These are phyloP conservation scores for Neostethus bicornis DNA, from an alignment of 2,797 vertebrate genomes.

Conservation along the genomic window DNA sequence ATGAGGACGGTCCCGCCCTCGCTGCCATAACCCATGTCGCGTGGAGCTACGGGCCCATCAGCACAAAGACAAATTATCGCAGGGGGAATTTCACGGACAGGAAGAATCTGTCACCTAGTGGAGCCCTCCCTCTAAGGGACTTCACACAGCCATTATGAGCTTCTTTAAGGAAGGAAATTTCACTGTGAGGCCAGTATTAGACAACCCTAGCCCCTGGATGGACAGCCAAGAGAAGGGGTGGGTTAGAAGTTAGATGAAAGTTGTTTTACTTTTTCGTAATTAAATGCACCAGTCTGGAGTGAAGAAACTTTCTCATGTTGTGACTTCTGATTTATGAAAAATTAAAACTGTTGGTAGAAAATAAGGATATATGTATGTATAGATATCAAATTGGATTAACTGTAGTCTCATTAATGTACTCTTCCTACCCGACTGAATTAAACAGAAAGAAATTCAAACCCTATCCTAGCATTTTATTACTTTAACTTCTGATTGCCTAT, in stretches of 20 bases:
- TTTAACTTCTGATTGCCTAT: slow-evolving; percentile 3
- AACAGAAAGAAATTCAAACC: neutral
- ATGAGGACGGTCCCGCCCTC: slow-evolving; percentile 88
- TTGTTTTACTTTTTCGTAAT: slow-evolving; percentile 54
- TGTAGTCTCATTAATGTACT: neutral
- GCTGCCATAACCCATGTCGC: slow-evolving; percentile 84
- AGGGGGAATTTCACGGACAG: slow-evolving; percentile 83
- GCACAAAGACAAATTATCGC: slow-evolving; percentile 94
- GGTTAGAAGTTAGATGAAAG: slow-evolving; percentile 62
- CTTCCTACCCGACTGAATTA: slow-evolving; percentile 12
- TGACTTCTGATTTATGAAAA: too few species aligned
- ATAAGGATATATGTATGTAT: too few species aligned
- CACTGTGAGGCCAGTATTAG: slow-evolving; percentile 62
- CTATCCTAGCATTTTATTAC: neutral
- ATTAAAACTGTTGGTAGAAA: too few species aligned
- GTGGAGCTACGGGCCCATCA: slow-evolving; percentile 86
- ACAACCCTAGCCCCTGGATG: slow-evolving; percentile 59
- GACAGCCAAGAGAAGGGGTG: slow-evolving; percentile 55
- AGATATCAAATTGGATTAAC: too few species aligned
- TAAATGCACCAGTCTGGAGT: slow-evolving; percentile 18
- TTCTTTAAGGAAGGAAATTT: slow-evolving; percentile 76
- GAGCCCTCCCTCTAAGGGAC: slow-evolving; percentile 78
- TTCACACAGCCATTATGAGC: slow-evolving; percentile 80
- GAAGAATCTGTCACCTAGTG: slow-evolving; percentile 85
- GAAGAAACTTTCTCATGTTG: slow-evolving; percentile 2